phyloP scores from a whole-genome alignment of 2,113 vertebrate species.

The Xyliphius kryptos region DNA sequence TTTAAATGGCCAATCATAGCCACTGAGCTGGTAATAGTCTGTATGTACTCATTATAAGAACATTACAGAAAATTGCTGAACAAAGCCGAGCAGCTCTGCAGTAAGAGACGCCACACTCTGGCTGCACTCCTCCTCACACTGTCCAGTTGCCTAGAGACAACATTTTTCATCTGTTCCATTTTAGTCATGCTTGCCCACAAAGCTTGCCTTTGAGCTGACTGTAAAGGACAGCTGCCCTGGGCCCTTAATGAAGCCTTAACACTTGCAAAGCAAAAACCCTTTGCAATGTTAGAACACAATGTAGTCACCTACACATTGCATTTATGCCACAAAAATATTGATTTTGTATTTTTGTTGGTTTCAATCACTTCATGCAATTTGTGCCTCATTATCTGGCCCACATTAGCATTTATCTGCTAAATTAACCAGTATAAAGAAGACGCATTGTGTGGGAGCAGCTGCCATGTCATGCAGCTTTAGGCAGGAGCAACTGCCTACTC shows the following conservation, averaged over 20 bases:
- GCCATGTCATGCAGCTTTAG: neutral
- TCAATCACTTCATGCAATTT: too few species aligned
- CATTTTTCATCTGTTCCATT: constrained; percentile 47
- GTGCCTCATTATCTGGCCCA: too few species aligned
- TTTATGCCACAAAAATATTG: neutral
- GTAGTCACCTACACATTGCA: constrained; percentile 21
- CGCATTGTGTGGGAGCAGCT: constrained; percentile 8
- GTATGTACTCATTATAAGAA: neutral
- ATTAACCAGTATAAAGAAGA: neutral
- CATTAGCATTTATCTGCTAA: neutral
- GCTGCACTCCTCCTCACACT: constrained; percentile 24
- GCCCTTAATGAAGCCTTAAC: neutral
- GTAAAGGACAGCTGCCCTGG: constrained; percentile 36
- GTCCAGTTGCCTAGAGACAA: constrained; percentile 65
- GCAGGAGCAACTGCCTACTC: neutral
- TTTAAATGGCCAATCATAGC: constrained; percentile 15
- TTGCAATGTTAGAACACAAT: neutral
- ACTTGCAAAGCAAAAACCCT: constrained; percentile 1
- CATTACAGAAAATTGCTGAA: neutral
- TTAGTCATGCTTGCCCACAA: constrained; percentile 37
- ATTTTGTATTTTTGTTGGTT: too few species aligned
- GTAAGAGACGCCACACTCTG: constrained; percentile 5
- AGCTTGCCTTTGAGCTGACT: constrained; percentile 39
- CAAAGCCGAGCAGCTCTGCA: neutral
- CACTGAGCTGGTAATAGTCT: neutral